Percentiles rank a stretch among this genome's conserved stretches.
Conservation (phyloP, 1,140 invertebrate genomes). For the Drosophila ambigua region DNA sequence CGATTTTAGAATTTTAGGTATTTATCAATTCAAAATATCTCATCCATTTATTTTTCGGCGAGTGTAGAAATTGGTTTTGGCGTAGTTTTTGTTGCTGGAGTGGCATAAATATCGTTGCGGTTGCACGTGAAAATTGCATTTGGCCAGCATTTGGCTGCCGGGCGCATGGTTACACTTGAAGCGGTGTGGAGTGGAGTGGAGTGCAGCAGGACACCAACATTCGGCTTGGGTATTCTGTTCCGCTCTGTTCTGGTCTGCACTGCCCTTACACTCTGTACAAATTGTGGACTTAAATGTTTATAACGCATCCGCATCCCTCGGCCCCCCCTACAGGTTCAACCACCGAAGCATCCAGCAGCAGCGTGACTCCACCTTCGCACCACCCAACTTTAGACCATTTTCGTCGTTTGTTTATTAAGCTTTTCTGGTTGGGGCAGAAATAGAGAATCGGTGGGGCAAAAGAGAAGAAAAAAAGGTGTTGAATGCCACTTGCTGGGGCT, state of each 20-base stretch:
- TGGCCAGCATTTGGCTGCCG: slow-evolving; percentile 64
- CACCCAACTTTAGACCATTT: slow-evolving; percentile 46
- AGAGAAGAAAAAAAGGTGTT: slow-evolving; percentile 63
- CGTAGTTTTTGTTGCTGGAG: slow-evolving; percentile 69
- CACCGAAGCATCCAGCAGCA: slow-evolving; percentile 4
- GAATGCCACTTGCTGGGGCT: slow-evolving; percentile 77
- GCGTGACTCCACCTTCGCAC: slow-evolving; percentile 9
- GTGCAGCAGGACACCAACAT: slow-evolving; percentile 23
- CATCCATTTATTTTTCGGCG: slow-evolving; percentile 1
- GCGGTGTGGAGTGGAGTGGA: slow-evolving; percentile 4
- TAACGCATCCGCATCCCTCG: slow-evolving; percentile 48
- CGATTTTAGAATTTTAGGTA: background rate
- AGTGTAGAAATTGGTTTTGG: slow-evolving; percentile 45
- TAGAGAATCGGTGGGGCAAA: slow-evolving; percentile 28
- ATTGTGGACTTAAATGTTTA: slow-evolving; percentile 82
- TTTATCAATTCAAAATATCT: no score
- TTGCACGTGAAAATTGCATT: slow-evolving; percentile 82
- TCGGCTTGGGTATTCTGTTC: slow-evolving; percentile 18
- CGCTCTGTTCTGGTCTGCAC: slow-evolving; percentile 21
- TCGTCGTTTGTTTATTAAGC: slow-evolving; percentile 79
- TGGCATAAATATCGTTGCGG: slow-evolving; percentile 81
- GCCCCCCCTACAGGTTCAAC: background rate
- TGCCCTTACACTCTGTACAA: slow-evolving; percentile 68
- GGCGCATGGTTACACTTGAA: slow-evolving; percentile 38
- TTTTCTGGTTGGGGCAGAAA: slow-evolving; percentile 61